These are phyloP conservation scores for Ophonus ardosiacus DNA, from an alignment of 2,888 invertebrate species.

Conservation along the genomic window DNA sequence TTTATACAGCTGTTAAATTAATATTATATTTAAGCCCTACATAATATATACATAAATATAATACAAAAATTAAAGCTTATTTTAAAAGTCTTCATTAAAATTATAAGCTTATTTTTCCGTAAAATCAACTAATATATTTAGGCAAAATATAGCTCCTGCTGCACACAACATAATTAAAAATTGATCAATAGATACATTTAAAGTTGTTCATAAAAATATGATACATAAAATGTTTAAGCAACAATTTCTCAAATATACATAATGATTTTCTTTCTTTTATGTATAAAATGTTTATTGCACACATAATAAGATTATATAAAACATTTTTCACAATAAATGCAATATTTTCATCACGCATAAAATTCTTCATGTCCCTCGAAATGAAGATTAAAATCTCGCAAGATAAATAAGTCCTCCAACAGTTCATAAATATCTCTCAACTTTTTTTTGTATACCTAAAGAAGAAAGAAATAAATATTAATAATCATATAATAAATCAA, in stretches of 20 bases:
- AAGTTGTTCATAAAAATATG: conserved; percentile 22
- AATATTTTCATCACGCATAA: conserved; percentile 58
- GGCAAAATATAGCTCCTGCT: conserved; percentile 22
- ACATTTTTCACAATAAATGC: conserved; percentile 62
- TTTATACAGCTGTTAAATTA: conserved; percentile 53
- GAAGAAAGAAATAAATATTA: conserved; percentile 39
- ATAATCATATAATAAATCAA: conserved; percentile 7
- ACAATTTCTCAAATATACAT: conserved; percentile 24
- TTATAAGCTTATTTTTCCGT: conserved; percentile 39
- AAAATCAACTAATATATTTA: conserved; percentile 20
- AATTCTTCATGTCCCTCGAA: conserved; percentile 54
- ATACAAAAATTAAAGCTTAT: conserved; percentile 56
- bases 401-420: conserved; percentile 26
- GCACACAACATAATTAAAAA: neutral
- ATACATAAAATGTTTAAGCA: conserved; percentile 10
- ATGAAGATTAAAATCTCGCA: conserved; percentile 43
- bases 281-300: conserved; percentile 63
- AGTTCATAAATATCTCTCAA: conserved; percentile 45
- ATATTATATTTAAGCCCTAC: conserved; percentile 39
- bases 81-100: conserved; percentile 37
- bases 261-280: conserved; percentile 25
- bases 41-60: conserved; percentile 55
- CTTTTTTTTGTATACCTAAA: conserved; percentile 61
- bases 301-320: conserved; percentile 58
- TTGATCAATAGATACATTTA: conserved; percentile 12